These are phyloP conservation scores for Leptopilina boulardi DNA, from an alignment of 1,140 invertebrate genomes.

Conservation along the genomic window DNA sequence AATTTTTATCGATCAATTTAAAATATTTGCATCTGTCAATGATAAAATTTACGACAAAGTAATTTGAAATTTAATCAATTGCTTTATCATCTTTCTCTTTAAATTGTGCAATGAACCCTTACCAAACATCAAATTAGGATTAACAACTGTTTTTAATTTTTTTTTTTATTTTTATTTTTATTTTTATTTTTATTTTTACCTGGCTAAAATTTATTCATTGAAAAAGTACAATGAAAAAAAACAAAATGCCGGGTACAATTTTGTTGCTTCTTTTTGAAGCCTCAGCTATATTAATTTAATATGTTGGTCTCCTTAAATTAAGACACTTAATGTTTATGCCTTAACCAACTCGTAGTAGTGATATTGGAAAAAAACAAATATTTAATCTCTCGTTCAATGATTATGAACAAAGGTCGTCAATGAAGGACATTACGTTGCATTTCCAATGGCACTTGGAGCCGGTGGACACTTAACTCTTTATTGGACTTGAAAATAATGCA, in stretches of 20 bases:
- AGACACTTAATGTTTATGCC: not conserved
- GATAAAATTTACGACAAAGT: not conserved
- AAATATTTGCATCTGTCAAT: too few relatives aligned
- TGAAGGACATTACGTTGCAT: conserved; percentile 63
- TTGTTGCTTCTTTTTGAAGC: conserved; percentile 3
- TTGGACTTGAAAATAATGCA: conserved; percentile 61
- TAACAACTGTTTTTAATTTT: not conserved
- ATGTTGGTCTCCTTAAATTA: conserved; percentile 13
- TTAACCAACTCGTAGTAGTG: conserved; percentile 9
- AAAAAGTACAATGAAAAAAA: not conserved
- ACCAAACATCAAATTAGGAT: conserved; percentile 37
- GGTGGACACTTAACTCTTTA: conserved; percentile 59
- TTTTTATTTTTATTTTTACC: not conserved
- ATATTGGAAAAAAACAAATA: not conserved
- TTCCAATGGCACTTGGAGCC: conserved; percentile 67
- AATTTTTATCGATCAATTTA: too few relatives aligned
- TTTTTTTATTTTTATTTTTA: too few relatives aligned
- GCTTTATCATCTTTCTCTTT: conserved; percentile 27
- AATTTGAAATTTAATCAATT: not conserved
- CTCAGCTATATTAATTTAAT: not conserved
- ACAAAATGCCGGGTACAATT: not conserved
- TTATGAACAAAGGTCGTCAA: conserved; percentile 3
- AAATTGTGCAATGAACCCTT: conserved; percentile 38
- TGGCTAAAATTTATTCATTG: not conserved
- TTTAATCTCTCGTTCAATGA: conserved; percentile 17